Base-by-base conservation (phyloP, 2,888 invertebrate genomes). In the Pardosa pseudoannulata region DNA sequence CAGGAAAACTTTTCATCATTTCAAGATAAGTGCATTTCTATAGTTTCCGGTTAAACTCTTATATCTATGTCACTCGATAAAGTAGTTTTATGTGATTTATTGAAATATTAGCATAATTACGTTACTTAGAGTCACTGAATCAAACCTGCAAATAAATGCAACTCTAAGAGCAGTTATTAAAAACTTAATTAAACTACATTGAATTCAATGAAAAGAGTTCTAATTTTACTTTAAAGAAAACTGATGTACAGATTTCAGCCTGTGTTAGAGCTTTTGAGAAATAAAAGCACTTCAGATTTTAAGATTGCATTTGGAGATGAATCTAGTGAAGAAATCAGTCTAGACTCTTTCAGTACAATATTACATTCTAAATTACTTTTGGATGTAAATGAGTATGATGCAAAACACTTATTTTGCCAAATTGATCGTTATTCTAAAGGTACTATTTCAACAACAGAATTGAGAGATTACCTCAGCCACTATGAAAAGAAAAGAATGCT, bases 341-440 rank as follows among this genome's bases (percentile, higher is more conserved):
- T 50, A 13, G n/a, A 64, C 13, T 32, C 27, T 0, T 83, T 83
- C 39, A n/a, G 23, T 11, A 19, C n/a, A 39, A 27, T 36, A 23
- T 27, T 83, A 36, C 29, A 41, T 11, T 19, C 28, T 1, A 67
- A 72, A 41, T 72, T 83, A 23, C 6, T 9, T 27, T 73, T 83
- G 28, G 36, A 50, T 13, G 11, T 67, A 19, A 50, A 67, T 13
- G 28, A 72, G 16, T 67, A 72, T 27, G 76, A 78, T 62, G 28
- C 32, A 29, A 7, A 62, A 1, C 46, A 19, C 7, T 31, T 83
- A 23, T 83, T 83, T 29, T 67, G 68, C 23, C 83, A 83, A 72
- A 73, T 83, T 67, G 83, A 83, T 67, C 78, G 32, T n/a, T 83
- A 83, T 39, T 50, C 32, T 29, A 72, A 73, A 72, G 78, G 50